Conservation (phyloP, 2,797 vertebrate genomes). For the Acanthurus leucopareius region DNA sequence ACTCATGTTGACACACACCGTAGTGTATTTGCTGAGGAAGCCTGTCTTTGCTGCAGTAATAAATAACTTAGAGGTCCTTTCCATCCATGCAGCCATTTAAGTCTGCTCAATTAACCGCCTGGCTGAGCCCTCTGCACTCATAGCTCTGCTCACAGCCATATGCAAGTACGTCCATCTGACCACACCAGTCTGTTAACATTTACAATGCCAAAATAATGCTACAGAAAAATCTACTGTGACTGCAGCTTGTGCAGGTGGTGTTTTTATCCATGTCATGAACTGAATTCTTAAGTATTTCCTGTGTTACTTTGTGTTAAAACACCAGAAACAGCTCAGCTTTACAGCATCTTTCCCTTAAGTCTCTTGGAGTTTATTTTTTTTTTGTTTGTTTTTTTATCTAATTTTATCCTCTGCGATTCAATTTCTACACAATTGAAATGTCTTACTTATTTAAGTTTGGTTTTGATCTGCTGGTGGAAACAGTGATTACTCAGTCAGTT, state of each 20-base stretch:
- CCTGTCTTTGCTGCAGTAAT: constrained; percentile 82
- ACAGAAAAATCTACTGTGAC: constrained; percentile 21
- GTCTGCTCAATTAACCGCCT: constrained; percentile 80
- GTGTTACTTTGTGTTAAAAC: background rate
- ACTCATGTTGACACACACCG: constrained; percentile 41
- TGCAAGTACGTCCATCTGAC: constrained; percentile 40
- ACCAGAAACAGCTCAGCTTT: constrained; percentile 24
- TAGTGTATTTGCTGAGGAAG: constrained; percentile 73
- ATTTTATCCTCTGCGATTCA: background rate
- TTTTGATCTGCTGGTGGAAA: constrained; percentile 48
- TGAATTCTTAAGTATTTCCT: constrained; percentile 25
- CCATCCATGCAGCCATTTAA: constrained; percentile 78
- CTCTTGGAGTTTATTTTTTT: background rate
- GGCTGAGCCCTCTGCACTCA: constrained; percentile 70
- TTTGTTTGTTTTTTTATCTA: background rate
- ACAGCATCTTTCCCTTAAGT: constrained; percentile 7
- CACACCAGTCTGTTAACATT: constrained; percentile 26
- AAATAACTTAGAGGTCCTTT: constrained; percentile 84
- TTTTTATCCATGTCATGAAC: constrained; percentile 31
- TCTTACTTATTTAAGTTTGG: constrained; percentile 30
- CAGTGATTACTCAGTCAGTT: constrained; percentile 42
- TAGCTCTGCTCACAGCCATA: constrained; percentile 51
- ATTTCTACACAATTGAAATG: constrained; percentile 17
- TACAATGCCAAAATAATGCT: constrained; percentile 18
- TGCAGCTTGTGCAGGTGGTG: constrained; percentile 19